phyloP scores from a whole-genome alignment of 92 coral and sea anemone genomes.

The Palythoa caribaeorum region DNA sequence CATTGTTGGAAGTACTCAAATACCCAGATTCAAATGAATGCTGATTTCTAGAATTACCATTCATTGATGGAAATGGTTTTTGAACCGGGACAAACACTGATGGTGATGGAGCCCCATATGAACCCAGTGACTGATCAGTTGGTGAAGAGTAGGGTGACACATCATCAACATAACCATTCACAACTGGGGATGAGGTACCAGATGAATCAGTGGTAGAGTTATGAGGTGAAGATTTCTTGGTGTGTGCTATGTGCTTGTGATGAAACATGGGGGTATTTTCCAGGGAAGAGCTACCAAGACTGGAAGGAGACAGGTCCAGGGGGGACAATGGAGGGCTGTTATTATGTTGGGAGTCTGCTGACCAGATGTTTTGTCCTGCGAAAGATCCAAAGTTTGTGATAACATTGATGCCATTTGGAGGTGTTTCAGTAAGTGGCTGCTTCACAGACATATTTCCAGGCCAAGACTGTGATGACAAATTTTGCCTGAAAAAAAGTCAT shows the following conservation, averaged over 20 bases:
- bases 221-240: slow-evolving; percentile 62
- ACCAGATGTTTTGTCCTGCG: slow-evolving; percentile 95
- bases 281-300: slow-evolving; percentile 66
- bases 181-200: slow-evolving; percentile 81
- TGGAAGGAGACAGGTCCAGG: slow-evolving; percentile 79
- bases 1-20: slow-evolving; percentile 72
- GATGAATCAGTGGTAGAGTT: slow-evolving; percentile 80
- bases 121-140: slow-evolving; percentile 84
- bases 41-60: slow-evolving; percentile 65
- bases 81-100: slow-evolving; percentile 86
- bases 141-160: slow-evolving; percentile 97
- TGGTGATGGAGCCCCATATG: slow-evolving; percentile 76
- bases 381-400: slow-evolving; percentile 83
- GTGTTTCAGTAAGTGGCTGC: slow-evolving; percentile 55
- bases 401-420: slow-evolving; percentile 51
- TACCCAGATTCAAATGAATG: slow-evolving; percentile 93
- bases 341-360: slow-evolving; percentile 73
- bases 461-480: slow-evolving; percentile 90
- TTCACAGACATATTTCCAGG: slow-evolving; percentile 47
- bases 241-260: slow-evolving; percentile 56
- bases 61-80: slow-evolving; percentile 53
- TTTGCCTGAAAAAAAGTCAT: slow-evolving; percentile 58
- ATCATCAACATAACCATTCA: slow-evolving; percentile 91
- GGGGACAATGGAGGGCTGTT: slow-evolving; percentile 89
- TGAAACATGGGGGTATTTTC: slow-evolving; percentile 70